Evolutionary conservation across 2,888 invertebrate genomes (phyloP).

Genomic region (Ennomos erosarius): DNA sequence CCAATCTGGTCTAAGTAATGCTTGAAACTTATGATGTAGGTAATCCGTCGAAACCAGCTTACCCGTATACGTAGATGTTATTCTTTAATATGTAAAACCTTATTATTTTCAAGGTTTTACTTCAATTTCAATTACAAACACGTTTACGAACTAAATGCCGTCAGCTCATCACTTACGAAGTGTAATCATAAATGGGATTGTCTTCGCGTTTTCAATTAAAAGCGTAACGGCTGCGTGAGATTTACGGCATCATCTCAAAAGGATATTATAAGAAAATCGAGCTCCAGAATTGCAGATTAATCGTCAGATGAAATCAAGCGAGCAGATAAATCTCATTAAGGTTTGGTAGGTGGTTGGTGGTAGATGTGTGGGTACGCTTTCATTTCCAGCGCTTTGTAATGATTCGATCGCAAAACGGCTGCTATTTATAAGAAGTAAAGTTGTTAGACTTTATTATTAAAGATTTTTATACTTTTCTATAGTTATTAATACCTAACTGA

Average conservation of each 20-base stretch:
- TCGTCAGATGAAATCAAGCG: conserved; percentile 62
- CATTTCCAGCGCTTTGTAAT: conserved; percentile 63
- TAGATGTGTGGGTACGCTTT: conserved; percentile 56
- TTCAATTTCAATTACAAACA: conserved; percentile 29
- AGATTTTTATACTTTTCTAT: no score
- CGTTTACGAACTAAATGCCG: conserved; percentile 19
- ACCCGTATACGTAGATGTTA: neutral
- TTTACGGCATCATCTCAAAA: conserved; percentile 50
- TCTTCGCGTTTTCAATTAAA: conserved; percentile 51
- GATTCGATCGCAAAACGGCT: conserved; percentile 50
- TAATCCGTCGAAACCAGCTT: no score
- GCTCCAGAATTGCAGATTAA: conserved; percentile 62
- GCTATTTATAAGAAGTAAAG: neutral
- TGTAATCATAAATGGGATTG: conserved; percentile 33
- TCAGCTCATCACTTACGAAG: conserved; percentile 18
- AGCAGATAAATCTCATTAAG: conserved; percentile 71
- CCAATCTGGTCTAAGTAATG: no score
- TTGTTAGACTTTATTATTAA: no score
- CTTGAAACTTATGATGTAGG: no score
- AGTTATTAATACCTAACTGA: no score
- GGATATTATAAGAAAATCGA: conserved; percentile 66
- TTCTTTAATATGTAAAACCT: neutral
- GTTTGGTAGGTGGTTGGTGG: conserved; percentile 39
- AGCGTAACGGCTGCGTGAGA: conserved; percentile 42
- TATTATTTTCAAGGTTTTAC: neutral